These are phyloP conservation scores for Busseola fusca DNA, from an alignment of 2,888 invertebrate genomes.

Conservation along the genomic window DNA sequence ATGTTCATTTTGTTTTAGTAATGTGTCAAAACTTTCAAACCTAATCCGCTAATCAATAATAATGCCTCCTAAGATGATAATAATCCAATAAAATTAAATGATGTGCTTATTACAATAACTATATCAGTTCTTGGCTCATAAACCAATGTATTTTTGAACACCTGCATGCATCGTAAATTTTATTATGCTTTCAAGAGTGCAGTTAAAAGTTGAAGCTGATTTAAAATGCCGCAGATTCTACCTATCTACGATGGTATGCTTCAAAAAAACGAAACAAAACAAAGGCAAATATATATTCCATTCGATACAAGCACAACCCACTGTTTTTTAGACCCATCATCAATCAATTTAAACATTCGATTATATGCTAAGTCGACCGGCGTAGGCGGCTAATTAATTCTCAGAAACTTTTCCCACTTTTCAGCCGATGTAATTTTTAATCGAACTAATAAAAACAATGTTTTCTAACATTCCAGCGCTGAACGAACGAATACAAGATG, in stretches of 20 bases:
- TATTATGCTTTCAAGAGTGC: slow-evolving; percentile 64
- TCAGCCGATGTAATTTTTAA: no score
- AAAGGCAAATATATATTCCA: neutral
- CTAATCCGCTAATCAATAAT: slow-evolving; percentile 17
- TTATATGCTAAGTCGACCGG: no score
- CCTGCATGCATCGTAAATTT: slow-evolving; percentile 68
- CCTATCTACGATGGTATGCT: slow-evolving; percentile 16
- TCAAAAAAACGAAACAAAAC: neutral
- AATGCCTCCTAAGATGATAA: neutral
- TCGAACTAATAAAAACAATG: slow-evolving; percentile 1
- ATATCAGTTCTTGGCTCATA: slow-evolving; percentile 53
- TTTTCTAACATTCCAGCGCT: slow-evolving; percentile 78
- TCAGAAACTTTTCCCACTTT: neutral
- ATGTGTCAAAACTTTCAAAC: slow-evolving; percentile 2
- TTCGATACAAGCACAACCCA: neutral
- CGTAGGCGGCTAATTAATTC: neutral
- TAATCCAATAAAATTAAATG: slow-evolving; percentile 1
- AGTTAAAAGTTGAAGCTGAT: slow-evolving; percentile 62
- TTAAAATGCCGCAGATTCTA: slow-evolving; percentile 50
- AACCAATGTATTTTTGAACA: slow-evolving; percentile 62
- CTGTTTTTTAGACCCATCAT: no score
- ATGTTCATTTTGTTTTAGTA: slow-evolving; percentile 15
- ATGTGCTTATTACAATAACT: slow-evolving; percentile 41
- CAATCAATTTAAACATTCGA: neutral
- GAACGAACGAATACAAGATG: slow-evolving; percentile 90